Percentiles rank a stretch among this genome's conserved stretches.
Evolutionary conservation across 2,888 invertebrate species (phyloP).

Genomic region (Nomada lathburiana): DNA sequence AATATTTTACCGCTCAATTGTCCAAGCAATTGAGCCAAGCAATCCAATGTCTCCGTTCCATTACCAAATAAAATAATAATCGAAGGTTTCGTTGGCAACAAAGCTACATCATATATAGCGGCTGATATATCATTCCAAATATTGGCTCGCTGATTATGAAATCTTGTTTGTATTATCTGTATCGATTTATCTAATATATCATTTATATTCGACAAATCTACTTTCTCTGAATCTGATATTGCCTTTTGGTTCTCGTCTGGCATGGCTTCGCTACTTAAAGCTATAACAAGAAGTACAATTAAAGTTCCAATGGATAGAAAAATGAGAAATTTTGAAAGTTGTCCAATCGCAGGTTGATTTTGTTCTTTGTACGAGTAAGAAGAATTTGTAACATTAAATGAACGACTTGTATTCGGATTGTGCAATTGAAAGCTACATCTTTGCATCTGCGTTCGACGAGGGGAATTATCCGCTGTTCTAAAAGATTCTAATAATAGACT

Average conservation of each 20-base stretch:
- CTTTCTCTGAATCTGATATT: not conserved
- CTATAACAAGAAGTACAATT: not conserved
- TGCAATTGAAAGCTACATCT: not conserved
- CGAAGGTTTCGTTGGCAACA: conserved; percentile 77
- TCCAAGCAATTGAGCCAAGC: conserved; percentile 80
- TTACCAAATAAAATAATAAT: conserved; percentile 83
- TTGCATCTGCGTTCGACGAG: not conserved
- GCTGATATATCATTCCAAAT: conserved; percentile 81
- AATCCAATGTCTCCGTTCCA: conserved; percentile 69
- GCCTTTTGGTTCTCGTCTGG: not conserved
- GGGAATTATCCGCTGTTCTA: conserved; percentile 1
- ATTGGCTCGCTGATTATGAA: conserved; percentile 74
- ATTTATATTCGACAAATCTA: not conserved
- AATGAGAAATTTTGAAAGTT: not conserved
- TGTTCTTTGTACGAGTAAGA: not conserved
- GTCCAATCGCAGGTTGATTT: not conserved
- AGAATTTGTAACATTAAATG: not conserved
- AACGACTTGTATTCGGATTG: not conserved
- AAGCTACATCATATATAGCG: conserved; percentile 78
- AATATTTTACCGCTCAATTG: conserved; percentile 77
- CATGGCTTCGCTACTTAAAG: not conserved
- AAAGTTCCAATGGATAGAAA: not conserved
- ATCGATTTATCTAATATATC: conserved; percentile 37
- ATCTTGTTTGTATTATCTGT: conserved; percentile 18
- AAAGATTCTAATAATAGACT: not conserved